Percentiles rank a stretch among this genome's conserved stretches.
These are phyloP conservation scores for Tadarida brasiliensis DNA, from an alignment of 2,797 vertebrate species.

Conservation along the genomic window DNA sequence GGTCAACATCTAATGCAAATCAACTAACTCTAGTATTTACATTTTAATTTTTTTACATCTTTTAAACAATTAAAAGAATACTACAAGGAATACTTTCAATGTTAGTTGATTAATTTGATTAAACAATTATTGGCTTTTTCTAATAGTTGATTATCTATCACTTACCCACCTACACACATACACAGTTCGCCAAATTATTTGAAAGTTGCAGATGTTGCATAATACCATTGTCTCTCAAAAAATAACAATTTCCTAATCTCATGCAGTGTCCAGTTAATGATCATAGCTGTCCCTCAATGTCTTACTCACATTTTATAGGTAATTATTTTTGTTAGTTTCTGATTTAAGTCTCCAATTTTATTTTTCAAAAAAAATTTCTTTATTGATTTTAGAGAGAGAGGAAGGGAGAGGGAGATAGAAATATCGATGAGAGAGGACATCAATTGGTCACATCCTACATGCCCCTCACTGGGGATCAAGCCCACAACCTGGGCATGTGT, in stretches of 20 bases:
- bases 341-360: background rate
- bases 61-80: slow-evolving; percentile 22
- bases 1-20: background rate
- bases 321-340: slow-evolving; percentile 33
- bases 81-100: background rate
- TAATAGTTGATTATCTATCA: background rate
- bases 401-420: too few relatives aligned
- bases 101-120: slow-evolving; percentile 8
- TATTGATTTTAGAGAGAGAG: too few relatives aligned
- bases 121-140: slow-evolving; percentile 32
- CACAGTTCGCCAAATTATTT: background rate
- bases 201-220: background rate
- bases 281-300: background rate
- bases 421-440: too few relatives aligned
- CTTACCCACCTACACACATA: background rate
- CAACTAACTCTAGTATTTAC: slow-evolving; percentile 28
- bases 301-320: background rate
- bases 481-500: too few relatives aligned
- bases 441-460: too few relatives aligned
- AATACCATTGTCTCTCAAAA: background rate
- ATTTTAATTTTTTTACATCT: slow-evolving; percentile 12
- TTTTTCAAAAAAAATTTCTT: too few relatives aligned
- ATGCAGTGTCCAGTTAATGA: background rate
- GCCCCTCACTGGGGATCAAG: too few relatives aligned
- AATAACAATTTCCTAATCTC: background rate